Base-by-base conservation (phyloP, 2,888 invertebrate genomes). In the Resseliella maxima region DNA sequence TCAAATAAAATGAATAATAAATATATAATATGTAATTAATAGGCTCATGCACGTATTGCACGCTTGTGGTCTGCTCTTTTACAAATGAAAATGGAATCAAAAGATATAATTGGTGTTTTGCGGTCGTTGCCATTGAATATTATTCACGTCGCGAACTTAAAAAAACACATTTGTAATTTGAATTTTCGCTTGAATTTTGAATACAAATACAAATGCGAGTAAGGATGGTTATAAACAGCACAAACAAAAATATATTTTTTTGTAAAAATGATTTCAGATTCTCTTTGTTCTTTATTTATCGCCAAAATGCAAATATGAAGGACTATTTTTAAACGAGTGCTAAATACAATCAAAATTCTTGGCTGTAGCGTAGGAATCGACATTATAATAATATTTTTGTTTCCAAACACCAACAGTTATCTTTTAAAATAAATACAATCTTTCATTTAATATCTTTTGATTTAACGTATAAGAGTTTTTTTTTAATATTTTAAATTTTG, bases 81-180 rank as follows among this genome's bases (percentile, higher is more conserved):
- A 12, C 59, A 59, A 72, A 72, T 72, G 31, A 2, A 72, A 72
- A 72, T 72, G 1, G 46, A 31, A 72, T 31, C 8, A 72, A 2
- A 5, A 27, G 12, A 72, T 35, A 1, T 72, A 50, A 15, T 72
- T 72, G 31, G 15, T 31, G 31, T 21, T 35, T 59, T 72, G 31
- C 72, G 72, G 72, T 72, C 72, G 72, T 72, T 72, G 72, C 72
- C 72, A 72, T 72, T 72, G 21, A 18, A 27, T 15, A 31, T 31
- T 72, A 72, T 72, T 72, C 72, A 72, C 72, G 31, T 12, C 72
- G 15, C 24, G 6, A 59, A 59, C 27, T 3, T 24, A 59, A 12
- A 5, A 3, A 31, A 27, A 72, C 72, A 0, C 72, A 31, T 27
- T 2, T 35, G 15, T 31, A 72, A 72, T 72, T 1, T 15, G 0